Conservation (phyloP, 2,797 vertebrate genomes). For the Chelon auratus region DNA sequence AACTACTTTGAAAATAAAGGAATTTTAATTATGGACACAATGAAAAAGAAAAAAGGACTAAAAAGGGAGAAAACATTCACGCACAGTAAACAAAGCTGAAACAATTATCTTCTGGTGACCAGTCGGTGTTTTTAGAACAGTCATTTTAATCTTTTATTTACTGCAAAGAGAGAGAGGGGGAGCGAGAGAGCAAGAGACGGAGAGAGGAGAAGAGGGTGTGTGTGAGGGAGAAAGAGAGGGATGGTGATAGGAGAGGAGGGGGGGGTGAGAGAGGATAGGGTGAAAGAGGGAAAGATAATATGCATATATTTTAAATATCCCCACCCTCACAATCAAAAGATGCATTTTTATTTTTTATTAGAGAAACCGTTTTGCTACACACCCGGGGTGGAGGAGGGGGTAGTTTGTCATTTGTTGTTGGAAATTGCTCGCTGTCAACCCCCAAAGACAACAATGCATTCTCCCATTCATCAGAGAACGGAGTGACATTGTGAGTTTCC, state of each 20-base stretch:
- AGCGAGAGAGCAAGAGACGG: constrained; percentile 83
- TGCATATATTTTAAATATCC: constrained; percentile 85
- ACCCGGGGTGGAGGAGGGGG: constrained; percentile 66
- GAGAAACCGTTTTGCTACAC: constrained; percentile 79
- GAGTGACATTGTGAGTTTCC: constrained; percentile 80
- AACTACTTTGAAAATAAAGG: constrained; percentile 90
- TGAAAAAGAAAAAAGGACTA: constrained; percentile 87
- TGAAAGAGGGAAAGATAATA: constrained; percentile 83
- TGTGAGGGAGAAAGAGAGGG: constrained; percentile 68
- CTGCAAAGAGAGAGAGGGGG: constrained; percentile 84
- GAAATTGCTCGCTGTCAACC: constrained; percentile 79
- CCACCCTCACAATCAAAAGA: constrained; percentile 84
- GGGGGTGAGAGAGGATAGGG: constrained; percentile 78
- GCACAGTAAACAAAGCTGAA: constrained; percentile 94
- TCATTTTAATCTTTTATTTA: constrained; percentile 97
- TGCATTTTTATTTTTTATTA: constrained; percentile 76
- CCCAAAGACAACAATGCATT: constrained; percentile 80
- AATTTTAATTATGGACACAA: constrained; percentile 90
- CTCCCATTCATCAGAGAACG: constrained; percentile 78
- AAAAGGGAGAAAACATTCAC: constrained; percentile 93
- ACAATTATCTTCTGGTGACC: constrained; percentile 97
- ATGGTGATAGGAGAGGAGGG: constrained; percentile 39
- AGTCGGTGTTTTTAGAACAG: constrained; percentile 92
- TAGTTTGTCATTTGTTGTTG: constrained; percentile 81
- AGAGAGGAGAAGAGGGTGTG: constrained; percentile 86